Evolutionary conservation across 2,113 vertebrate species (phyloP), one percentile per base, ranked within the genome.

Genomic region (Eonycteris spelaea): DNA sequence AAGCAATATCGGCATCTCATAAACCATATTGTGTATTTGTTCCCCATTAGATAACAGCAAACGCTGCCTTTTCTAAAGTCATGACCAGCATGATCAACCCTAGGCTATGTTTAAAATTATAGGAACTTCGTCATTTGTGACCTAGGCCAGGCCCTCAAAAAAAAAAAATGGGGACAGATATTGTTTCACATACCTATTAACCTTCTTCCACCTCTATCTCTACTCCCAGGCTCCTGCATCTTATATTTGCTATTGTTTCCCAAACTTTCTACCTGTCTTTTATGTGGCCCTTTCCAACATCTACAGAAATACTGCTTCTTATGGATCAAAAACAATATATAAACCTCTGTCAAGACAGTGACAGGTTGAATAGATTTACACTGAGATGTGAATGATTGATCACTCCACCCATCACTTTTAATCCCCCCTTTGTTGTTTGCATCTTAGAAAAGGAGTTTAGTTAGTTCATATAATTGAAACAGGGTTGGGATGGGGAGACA

Each of bases 371-470:
- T 12, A 92, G 59, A 63, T 45, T 68, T 48, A 85, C 18, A 74
- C 30, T 63, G 38, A 80, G 12, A 38, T 84, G 26, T 35, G 28
- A 94, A 77, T 75, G 68, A 51, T 65, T 59, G 5, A 77, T 38
- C 65, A 33, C 8, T 48, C 21, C 61, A 57, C 40, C 26, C 22
- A 93, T 28, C 30, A 5, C 4, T 85, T 95, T 88, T 74, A 84
- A 90, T 78, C 43, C 15, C 71, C 48, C 22, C 8, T 11, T 67
- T 70, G 24, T 11, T 71, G 10, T 59, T 90, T 86, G 21, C 30
- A 95, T 79, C 63, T 95, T 95, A 92, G 65, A 53, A 86, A 97
- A 71, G 4, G 74, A 80, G 7, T 83, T 28, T 53, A 28, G 28
- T 59, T 90, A 94, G 89, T 86, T 77, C 48, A 86, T 71, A 91